Evolutionary conservation across 2,797 vertebrate species (phyloP), one percentile per base, ranked within the genome.

Genomic region (Enteromius afrohamiltoni): DNA sequence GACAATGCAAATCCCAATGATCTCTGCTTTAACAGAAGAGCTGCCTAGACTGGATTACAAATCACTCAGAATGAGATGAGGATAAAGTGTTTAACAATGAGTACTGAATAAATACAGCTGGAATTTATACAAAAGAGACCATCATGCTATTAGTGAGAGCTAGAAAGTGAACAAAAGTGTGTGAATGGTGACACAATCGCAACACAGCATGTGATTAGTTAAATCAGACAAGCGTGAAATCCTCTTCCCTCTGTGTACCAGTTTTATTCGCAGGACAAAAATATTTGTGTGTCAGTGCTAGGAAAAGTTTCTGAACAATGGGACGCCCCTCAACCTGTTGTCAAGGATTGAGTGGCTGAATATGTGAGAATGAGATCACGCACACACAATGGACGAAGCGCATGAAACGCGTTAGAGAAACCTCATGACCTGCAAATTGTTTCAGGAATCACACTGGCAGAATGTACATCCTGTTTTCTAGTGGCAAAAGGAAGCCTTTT

Each of bases 181-280:
- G 71, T 45, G 60, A 82, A 53, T 4, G 7, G 31, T 26, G 40
- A 21, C 37, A 45, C 21, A 62, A 62, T 77, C 21, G 1, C 34
- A 77, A 45, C 19, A 23, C 37, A 68, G 81, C 37, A 77, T 60
- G 92, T 51, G 19, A 78, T 83, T 83, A 78, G 65, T 78, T 70
- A 9, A 78, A 83, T 51, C 53, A 78, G 82, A 71, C 82, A 83
- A 64, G 82, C 53, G 16, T 83, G 76, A 78, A 83, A 83, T 83
- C 75, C 29, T 29, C 26, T 37, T 70, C 65, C 19, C 74, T 49
- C 34, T 79, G 84, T 89, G 89, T 86, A 67, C 90, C 40, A 89
- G 71, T 86, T 49, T 70, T 47, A 62, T 37, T 62, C 9, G 7
- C 51, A 19, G 29, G 47, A 51, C 23, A 60, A 60, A 69, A 83